A percentile compares a stretch with the other conserved stretches of the same genome.
These are phyloP conservation scores for Acronicta psi DNA, from an alignment of 2,888 invertebrate species.

Conservation along the genomic window DNA sequence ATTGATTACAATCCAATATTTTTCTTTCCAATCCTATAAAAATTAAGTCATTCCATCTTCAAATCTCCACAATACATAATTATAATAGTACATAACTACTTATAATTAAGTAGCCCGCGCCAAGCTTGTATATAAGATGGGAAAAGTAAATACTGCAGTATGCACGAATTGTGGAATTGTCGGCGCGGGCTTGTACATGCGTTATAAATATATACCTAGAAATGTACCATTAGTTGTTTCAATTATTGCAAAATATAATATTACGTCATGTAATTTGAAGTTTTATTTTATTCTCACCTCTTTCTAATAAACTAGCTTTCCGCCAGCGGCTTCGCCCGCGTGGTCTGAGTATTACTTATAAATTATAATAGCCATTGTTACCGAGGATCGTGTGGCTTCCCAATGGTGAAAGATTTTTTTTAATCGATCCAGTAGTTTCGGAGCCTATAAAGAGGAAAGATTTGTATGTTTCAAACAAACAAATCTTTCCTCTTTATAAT, in stretches of 20 bases:
- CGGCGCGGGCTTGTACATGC: constrained; percentile 69
- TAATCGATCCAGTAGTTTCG: no score
- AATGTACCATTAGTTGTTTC: constrained; percentile 79
- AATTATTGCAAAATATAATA: constrained; percentile 81
- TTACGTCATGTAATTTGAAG: constrained; percentile 65
- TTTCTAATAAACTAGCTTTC: no score
- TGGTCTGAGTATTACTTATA: no score
- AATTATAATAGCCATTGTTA: no score
- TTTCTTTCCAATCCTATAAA: no score
- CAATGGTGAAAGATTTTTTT: no score
- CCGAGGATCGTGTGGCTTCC: no score
- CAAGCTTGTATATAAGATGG: constrained; percentile 74
- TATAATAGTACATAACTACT: constrained; percentile 20
- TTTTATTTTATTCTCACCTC: constrained; percentile 52
- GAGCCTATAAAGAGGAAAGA: no score
- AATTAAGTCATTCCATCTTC: background rate
- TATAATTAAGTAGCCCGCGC: constrained; percentile 61
- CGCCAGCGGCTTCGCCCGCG: no score
- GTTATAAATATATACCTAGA: constrained; percentile 66
- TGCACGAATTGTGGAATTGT: constrained; percentile 86
- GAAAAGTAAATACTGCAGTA: constrained; percentile 73
- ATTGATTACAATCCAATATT: no score
- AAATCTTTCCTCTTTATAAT: no score
- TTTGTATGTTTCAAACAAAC: no score
- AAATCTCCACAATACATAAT: constrained; percentile 6